phyloP scores from a whole-genome alignment of 2,113 vertebrate genomes.

The Centropus bengalensis region DNA sequence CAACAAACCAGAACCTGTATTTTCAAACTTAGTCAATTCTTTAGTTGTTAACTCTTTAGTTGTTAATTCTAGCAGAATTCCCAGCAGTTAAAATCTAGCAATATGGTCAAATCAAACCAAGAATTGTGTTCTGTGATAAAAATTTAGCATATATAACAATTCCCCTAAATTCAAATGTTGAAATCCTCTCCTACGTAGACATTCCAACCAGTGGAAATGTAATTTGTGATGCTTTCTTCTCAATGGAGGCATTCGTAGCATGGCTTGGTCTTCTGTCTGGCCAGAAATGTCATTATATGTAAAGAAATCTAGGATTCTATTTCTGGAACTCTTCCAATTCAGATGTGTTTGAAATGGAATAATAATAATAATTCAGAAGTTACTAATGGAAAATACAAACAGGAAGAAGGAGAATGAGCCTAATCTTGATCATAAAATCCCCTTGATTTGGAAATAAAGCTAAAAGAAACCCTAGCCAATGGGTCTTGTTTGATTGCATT shows the following conservation, averaged over 20 bases:
- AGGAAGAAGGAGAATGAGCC: neutral
- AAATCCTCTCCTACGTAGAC: neutral
- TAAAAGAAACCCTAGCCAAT: neutral
- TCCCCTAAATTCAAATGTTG: neutral
- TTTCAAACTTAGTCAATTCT: neutral
- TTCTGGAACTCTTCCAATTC: neutral
- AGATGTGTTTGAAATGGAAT: neutral
- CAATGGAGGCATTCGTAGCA: neutral
- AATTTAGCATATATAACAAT: neutral
- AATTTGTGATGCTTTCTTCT: neutral
- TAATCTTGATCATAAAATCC: neutral
- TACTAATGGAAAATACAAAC: neutral
- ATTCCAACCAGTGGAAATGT: neutral
- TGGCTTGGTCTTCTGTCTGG: neutral
- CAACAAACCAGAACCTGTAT: neutral
- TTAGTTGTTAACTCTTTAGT: neutral
- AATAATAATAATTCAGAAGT: neutral
- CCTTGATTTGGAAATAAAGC: neutral
- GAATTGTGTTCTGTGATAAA: neutral
- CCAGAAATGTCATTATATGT: neutral
- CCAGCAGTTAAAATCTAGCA: neutral
- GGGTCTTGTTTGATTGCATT: neutral
- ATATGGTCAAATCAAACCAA: neutral
- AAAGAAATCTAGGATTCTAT: neutral
- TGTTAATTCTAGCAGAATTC: neutral